Base-by-base conservation (phyloP, 2,888 invertebrate genomes). In the Imbricaverruca yamaguchii region DNA sequence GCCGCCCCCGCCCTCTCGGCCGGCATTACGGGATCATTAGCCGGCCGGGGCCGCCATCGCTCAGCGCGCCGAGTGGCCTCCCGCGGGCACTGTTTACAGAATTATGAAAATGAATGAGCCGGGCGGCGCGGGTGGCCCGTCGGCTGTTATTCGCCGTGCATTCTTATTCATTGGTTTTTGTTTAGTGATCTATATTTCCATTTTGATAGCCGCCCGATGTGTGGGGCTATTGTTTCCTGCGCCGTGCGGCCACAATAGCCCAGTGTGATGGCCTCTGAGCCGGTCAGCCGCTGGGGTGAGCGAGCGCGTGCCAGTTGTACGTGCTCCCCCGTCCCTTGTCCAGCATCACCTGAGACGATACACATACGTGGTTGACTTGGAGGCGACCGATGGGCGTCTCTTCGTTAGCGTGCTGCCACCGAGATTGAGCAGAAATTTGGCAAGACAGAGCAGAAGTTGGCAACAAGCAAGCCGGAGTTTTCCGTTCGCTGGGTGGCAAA, bases 101-200 rank as follows among this genome's bases (percentile, higher is more conserved):
- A 69, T 69, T 69, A 69, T 69, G 69, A 69, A 69, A 69, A 69
- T 69, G 69, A 69, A 69, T 69, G 39, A 15, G 18, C 69, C 39
- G 13, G 69, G 6, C 69, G 69, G 69, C 69, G 69, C 69, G 69
- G 69, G 69, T 69, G 69, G 69, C 69, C 69, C 23, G 69, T 15
- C 18, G 39, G 13, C 39, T 18, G 39, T 8, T 69, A 69, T 69
- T 69, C 69, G 69, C 69, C 69, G 13, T 15, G 69, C 69, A 69
- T 69, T 69, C 69, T 53, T 69, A 69, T 69, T 12, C 69, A 69
- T 69, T 69, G 69, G 69, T 39, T 69, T 69, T 69, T 69, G 69
- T 69, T 69, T 69, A 69, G 69, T 69, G 69, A 69, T 69, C 69
- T 69, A 69, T 69, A 69, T 69, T 69, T 69, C 69, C 69, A 69